These are phyloP conservation scores for Acanthisitta chloris DNA, from an alignment of 2,113 vertebrate genomes.

Conservation along the genomic window DNA sequence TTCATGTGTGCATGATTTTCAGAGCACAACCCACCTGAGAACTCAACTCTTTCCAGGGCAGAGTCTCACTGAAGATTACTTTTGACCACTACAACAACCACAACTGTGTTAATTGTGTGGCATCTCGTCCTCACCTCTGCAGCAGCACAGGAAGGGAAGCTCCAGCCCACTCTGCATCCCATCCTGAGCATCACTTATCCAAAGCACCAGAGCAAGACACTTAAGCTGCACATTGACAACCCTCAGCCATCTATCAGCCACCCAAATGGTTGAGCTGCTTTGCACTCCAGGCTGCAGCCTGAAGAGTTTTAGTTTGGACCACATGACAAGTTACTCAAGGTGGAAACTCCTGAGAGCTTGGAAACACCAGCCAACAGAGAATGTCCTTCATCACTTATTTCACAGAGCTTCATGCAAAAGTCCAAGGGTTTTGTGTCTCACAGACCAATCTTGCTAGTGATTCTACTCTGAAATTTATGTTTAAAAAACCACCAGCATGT, in stretches of 20 bases:
- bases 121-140: background rate
- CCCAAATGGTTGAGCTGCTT: background rate
- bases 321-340: background rate
- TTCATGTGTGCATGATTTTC: fast-evolving
- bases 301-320: background rate
- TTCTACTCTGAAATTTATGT: background rate
- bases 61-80: background rate
- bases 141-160: background rate
- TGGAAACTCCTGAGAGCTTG: background rate
- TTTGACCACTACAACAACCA: background rate
- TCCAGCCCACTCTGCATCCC: fast-evolving
- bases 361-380: background rate
- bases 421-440: background rate
- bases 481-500: background rate
- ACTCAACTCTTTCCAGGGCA: background rate
- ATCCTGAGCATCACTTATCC: background rate
- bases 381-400: background rate
- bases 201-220: background rate
- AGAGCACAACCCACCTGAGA: background rate
- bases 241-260: background rate
- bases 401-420: background rate
- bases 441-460: background rate
- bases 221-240: background rate
- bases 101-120: fast-evolving
- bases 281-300: background rate